Evolutionary conservation across 2,113 vertebrate genomes (phyloP).

Genomic region (Platycercus adscitus): DNA sequence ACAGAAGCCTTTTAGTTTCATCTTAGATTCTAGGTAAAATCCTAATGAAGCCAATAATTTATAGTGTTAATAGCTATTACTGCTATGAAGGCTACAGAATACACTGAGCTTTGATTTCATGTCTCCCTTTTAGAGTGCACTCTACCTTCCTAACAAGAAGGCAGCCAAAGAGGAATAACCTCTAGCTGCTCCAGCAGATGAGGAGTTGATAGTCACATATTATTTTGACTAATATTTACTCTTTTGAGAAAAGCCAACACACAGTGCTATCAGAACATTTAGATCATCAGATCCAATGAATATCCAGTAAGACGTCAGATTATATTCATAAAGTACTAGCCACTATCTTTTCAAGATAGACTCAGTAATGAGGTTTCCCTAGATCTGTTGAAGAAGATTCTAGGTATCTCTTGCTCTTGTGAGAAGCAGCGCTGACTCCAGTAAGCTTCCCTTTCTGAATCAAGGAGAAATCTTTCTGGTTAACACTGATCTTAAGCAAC

Average conservation of each 20-base stretch:
- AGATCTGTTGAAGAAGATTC: neutral
- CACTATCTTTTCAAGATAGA: neutral
- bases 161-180: neutral
- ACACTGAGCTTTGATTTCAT: neutral
- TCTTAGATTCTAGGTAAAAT: neutral
- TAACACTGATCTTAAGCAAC: accelerated
- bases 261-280: neutral
- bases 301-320: neutral
- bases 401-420: neutral
- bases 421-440: neutral
- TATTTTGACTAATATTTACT: neutral
- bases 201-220: neutral
- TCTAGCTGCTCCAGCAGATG: neutral
- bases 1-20: neutral
- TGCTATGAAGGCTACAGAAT: neutral
- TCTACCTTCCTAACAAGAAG: neutral
- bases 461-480: neutral
- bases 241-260: neutral
- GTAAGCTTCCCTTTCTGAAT: neutral
- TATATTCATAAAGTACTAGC: neutral
- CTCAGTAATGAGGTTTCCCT: neutral
- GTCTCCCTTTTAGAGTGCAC: neutral
- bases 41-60: neutral
- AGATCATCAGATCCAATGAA: neutral
- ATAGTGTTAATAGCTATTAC: neutral